Evolutionary conservation across 2,888 invertebrate genomes (phyloP).

Genomic region (Trissonchulus latispiculum): DNA sequence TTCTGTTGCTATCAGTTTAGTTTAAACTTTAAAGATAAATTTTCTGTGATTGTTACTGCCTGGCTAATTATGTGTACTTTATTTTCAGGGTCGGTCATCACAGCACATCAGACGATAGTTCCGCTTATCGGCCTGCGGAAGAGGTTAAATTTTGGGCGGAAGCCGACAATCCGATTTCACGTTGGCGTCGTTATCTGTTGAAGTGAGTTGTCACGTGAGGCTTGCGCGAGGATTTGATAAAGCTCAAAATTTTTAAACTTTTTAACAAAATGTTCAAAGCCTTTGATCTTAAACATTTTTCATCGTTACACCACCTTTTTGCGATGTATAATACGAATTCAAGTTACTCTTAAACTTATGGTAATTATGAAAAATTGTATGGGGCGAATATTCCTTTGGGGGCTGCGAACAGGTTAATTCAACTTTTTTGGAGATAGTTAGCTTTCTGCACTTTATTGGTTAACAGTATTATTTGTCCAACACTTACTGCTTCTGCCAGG

Average conservation of each 20-base stretch:
- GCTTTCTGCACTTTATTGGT: too few species aligned
- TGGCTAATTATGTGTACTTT: neutral
- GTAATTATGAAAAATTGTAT: too few species aligned
- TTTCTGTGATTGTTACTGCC: too few species aligned
- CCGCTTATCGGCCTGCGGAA: conserved; percentile 71
- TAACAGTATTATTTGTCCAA: too few species aligned
- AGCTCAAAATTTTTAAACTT: neutral
- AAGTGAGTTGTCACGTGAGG: conserved; percentile 32
- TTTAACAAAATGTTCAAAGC: too few species aligned
- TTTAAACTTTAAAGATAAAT: too few species aligned
- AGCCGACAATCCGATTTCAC: conserved; percentile 68
- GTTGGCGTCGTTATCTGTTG: conserved; percentile 69
- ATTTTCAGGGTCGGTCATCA: conserved; percentile 72
- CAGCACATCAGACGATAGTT: conserved; percentile 98
- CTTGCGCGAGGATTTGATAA: neutral
- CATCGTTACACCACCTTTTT: neutral
- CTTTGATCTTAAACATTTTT: too few species aligned
- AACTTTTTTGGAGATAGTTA: too few species aligned
- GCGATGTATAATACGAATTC: neutral
- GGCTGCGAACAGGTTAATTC: too few species aligned
- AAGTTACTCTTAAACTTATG: neutral
- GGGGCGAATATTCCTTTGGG: too few species aligned
- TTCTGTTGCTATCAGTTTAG: too few species aligned
- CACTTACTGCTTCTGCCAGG: too few species aligned
- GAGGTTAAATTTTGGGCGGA: conserved; percentile 73